Conservation (phyloP, 23 tunicate species). For the Ascidia mentula region DNA sequence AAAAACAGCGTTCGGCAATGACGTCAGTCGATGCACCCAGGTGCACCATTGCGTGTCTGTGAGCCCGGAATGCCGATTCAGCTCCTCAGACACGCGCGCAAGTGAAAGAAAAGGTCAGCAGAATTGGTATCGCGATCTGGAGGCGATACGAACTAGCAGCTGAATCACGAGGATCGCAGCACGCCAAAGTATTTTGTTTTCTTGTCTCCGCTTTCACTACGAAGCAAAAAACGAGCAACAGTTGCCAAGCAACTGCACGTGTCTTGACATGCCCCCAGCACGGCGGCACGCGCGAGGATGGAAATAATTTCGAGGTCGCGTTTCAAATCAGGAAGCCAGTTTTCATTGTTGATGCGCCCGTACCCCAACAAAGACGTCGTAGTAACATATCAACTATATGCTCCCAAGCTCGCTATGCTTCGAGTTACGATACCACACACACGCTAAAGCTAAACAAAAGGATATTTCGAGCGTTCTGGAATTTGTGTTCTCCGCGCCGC, state of each 20-base stretch:
- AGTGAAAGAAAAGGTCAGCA: not conserved
- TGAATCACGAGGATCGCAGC: not conserved
- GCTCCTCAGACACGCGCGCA: not conserved
- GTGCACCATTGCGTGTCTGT: not conserved
- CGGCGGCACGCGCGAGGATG: not conserved
- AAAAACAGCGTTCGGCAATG: too few species aligned
- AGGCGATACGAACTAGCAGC: not conserved
- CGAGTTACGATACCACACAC: too few species aligned
- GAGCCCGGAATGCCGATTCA: not conserved
- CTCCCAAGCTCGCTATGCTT: not conserved
- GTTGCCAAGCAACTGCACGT: not conserved
- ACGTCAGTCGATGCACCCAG: not conserved
- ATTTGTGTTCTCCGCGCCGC: not conserved
- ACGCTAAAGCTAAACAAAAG: too few species aligned
- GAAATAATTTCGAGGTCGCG: not conserved
- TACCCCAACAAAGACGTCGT: not conserved
- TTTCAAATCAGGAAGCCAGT: not conserved
- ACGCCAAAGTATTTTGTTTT: not conserved
- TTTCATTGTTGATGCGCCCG: not conserved
- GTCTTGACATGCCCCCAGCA: constrained; percentile 4
- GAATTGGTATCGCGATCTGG: not conserved
- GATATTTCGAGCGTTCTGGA: not conserved
- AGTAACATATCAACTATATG: not conserved
- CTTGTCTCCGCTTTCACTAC: constrained; percentile 7
- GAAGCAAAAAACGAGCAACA: not conserved